phyloP scores from a whole-genome alignment of 2,113 vertebrate genomes.

The Pterocles orientalis region DNA sequence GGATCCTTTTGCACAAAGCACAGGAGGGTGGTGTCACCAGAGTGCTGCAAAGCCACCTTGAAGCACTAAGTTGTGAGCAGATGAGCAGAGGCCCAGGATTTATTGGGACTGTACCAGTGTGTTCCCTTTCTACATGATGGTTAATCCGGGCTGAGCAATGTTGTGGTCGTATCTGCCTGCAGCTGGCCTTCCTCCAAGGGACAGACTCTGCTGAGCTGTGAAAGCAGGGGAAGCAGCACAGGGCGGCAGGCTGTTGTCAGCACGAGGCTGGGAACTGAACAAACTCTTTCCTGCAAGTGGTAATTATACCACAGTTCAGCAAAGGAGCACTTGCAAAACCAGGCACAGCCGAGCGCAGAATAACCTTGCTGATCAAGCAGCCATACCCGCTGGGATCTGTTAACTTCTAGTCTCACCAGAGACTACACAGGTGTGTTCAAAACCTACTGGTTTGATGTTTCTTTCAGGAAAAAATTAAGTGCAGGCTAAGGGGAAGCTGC shows the following conservation, averaged over 20 bases:
- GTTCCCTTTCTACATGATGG: not conserved
- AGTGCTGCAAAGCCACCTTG: not conserved
- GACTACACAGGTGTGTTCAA: not conserved
- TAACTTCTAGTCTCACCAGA: not conserved
- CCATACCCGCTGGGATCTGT: not conserved
- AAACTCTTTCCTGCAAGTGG: not conserved
- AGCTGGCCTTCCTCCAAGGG: not conserved
- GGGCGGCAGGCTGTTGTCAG: not conserved
- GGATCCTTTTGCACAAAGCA: not conserved
- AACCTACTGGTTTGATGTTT: not conserved
- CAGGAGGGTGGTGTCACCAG: accelerated
- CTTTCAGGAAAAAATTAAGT: not conserved
- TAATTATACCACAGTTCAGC: not conserved
- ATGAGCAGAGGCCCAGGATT: not conserved
- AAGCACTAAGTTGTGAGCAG: not conserved
- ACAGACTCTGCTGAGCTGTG: not conserved
- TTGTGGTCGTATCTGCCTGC: not conserved
- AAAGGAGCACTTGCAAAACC: not conserved
- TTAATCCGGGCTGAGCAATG: not conserved
- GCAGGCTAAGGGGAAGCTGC: not conserved
- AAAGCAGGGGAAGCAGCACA: not conserved
- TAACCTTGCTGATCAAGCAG: slow-evolving; percentile 3
- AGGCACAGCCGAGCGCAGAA: not conserved
- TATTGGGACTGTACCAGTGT: not conserved
- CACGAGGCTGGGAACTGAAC: not conserved